Evolutionary conservation across 2,113 vertebrate genomes (phyloP), one percentile per base, ranked within the genome.

Genomic region (Nothobranchius kuhntae): DNA sequence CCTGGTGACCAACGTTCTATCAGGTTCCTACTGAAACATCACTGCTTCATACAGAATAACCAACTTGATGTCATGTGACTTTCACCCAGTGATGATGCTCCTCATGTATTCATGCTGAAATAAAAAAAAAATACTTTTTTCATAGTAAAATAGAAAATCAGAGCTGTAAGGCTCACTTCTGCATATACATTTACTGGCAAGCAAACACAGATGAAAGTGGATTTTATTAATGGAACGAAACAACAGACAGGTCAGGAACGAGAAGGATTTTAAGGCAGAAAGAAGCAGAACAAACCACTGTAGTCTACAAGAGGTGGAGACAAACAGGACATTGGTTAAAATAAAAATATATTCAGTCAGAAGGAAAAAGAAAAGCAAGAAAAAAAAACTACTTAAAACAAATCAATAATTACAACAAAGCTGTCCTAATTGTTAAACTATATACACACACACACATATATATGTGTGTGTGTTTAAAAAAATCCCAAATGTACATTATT

Each of bases 141-240:
- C 2, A 11, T 17, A 3, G 21, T 21, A 21, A 21, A 21, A 21
- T 21, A 21, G 21, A 21, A 21, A 21, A 21, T 21, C 53, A 42
- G 24, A 68, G 38, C 11, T 21, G 59, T 24, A 46, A 75, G 12
- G 14, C 66, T 78, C 2, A 6, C 82, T 79, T 85, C 82, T 83
- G 84, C 84, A 86, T 83, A 83, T 86, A 89, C 65, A 80, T 62
- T 68, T 17, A 65, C 38, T 58, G 48, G 76, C 76, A 77, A 82
- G 83, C 80, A 8, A 66, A 74, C 70, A 53, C 3, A 59, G 44
- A 44, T 47, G 3, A 24, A 44, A 56, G 54, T 53, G 55, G 79
- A 75, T 46, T 9, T 52, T n/a, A 53, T 57, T 60, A 77, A 73
- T 38, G 7, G 62, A 30, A 30, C 7, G 15, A 40, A 71, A 44